Evolutionary conservation across 2,113 vertebrate species (phyloP), one percentile per base, ranked within the genome.

Genomic region (Phyllostomus hastatus): DNA sequence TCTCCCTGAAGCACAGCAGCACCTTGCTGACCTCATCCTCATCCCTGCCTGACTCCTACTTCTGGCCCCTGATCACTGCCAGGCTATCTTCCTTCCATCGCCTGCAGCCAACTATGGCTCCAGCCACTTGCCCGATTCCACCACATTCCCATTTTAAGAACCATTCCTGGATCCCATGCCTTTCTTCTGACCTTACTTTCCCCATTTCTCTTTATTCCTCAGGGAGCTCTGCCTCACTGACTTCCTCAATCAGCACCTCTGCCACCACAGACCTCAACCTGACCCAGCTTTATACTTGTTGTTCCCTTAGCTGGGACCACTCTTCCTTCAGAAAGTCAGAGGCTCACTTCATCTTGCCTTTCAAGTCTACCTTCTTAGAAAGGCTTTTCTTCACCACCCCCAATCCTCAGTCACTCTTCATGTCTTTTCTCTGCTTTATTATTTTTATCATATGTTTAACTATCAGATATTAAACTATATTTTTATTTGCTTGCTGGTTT

Each of bases 1-100:
- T 19, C 48, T 43, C 2, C 7, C 2, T 61, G 66, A 22, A 35
- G 11, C 28, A 0, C 26, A 26, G 31, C 0, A 0, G 43, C 4
- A 4, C 17, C 48, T 89, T 7, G 24, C 0, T 0, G 3, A 33
- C 52, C 12, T 41, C 43, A 1, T 72, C 35, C 31, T 84, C 26
- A 22, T 90, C 43, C 15, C 1, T 28, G 14, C 26, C 17, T 41
- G 69, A 46, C 41, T 64, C 4, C 20, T 1, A 11, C 4, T 19
- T 72, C 67, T 80, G 4, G 10, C 11, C 33, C 4, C 28, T 7
- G 2, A 8, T 72, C 50, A 38, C 2, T 22, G 5, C 72, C 88
- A 61, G 33, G 7, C 10, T 52, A 17, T 24, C 48, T 89, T 50
- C 6, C 66, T 26, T 11, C 31, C 48, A 12, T 33, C 28, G 17